Base-by-base conservation (phyloP, 2,797 vertebrate genomes). In the Coilia nasus region DNA sequence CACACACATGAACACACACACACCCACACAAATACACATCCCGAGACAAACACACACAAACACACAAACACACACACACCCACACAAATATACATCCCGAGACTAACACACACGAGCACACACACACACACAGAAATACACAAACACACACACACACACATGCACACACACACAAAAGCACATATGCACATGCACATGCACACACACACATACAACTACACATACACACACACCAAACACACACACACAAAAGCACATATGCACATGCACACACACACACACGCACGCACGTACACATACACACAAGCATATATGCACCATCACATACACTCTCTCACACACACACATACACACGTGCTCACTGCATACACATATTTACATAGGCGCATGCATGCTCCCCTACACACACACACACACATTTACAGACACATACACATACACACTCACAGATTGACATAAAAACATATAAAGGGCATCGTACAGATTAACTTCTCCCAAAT, bases 391-490 rank as follows among this genome's bases (percentile, higher is more conserved):
- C 35, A 5, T 41, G 35, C 35, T 41, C 35, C 2, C 35, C 35
- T 41, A 54, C 50, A 54, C 50, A 54, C 50, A 54, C 50, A 54
- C 2, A 54, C 50, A 54, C 50, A 54, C 50, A 54, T 9, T 3
- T 9, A 54, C 2, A 54, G 1, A 9, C 12, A 54, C 50, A 54
- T 14, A 3, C 9, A 54, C 50, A 54, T 6, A 85, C 81, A 41
- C 23, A 19, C 85, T n/a, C 54, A 57, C 82, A 87, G 89, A 88
- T 87, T 86, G 82, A 47, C 23, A 86, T 84, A 86, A 25, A 31
- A 54, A 62, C 82, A 60, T 56, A 35, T 44, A 82, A n/a, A 56
- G 35, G 14, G 35, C 35, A 54, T 54, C 50, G 9, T 14, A 54
- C 50, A 54, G 50, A 54, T 41, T 2, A 41, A 2, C 50, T 1